Evolutionary conservation across 2,113 vertebrate genomes (phyloP).

Genomic region (Lepidothrix coronata): DNA sequence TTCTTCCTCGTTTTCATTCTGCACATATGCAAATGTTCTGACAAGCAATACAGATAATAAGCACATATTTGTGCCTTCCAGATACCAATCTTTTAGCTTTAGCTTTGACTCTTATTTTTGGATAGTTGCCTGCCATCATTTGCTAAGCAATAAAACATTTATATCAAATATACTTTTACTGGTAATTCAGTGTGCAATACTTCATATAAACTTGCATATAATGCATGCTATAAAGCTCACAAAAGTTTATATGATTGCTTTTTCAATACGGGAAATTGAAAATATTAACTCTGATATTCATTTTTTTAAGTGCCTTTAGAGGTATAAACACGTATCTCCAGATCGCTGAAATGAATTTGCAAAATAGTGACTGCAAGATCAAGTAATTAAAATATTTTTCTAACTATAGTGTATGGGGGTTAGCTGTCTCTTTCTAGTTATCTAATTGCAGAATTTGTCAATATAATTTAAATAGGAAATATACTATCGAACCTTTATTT

Average conservation of each 20-base stretch:
- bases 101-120: background rate
- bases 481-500: background rate
- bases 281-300: background rate
- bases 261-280: background rate
- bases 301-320: background rate
- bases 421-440: background rate
- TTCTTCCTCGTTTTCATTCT: background rate
- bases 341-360: background rate
- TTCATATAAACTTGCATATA: background rate
- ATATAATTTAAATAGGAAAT: background rate
- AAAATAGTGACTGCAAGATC: background rate
- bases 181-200: background rate
- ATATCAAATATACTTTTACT: slow-evolving; percentile 12
- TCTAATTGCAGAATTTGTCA: background rate
- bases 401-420: background rate
- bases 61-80: slow-evolving; percentile 1
- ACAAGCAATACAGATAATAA: slow-evolving; percentile 8
- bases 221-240: background rate
- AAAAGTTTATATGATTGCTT: background rate
- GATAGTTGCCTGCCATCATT: background rate
- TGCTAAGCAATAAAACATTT: slow-evolving; percentile 15
- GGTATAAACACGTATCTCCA: background rate
- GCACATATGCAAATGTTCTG: background rate
- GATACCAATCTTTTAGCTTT: background rate
- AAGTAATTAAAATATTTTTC: background rate